Evolutionary conservation across 2,113 vertebrate genomes (phyloP), one percentile per base, ranked within the genome.

Genomic region (Microcebus ravelobensis): DNA sequence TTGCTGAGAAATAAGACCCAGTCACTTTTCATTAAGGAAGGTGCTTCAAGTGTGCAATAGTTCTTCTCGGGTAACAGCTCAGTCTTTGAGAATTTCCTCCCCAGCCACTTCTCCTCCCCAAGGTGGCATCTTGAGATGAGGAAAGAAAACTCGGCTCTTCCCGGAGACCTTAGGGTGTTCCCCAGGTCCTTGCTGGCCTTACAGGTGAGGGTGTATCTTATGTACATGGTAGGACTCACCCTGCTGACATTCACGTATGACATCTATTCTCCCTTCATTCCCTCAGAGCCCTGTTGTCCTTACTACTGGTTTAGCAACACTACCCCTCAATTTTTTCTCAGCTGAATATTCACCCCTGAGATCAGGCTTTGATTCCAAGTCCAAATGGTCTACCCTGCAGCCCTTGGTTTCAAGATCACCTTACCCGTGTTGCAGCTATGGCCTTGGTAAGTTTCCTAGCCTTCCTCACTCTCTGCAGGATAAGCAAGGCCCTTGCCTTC

Each of bases 221-320:
- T 18, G 34, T 50, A 83, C 6, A 63, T 31, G 34, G 6, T 36
- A 4, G 1, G 36, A 31, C 39, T 70, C 45, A 29, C 59, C 71
- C 42, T 27, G 14, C n/a, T 21, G 39, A 52, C 18, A 12, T 14
- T 70, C 45, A 48, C 2, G 84, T 50, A 52, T 57, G 20, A 31
- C 68, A 21, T 34, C 18, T 57, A 14, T 5, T 48, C 34, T 76
- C 74, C 80, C 39, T 68, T 50, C 31, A 0, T 34, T 6, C 59
- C 61, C 20, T 36, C 0, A 0, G 59, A 50, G 36, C 14, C 12
- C 9, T 12, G 21, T 3, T 15, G 13, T 13, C 57, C 82, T 71
- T 45, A 18, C 8, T 17, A 12, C 42, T 81, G 31, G 67, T 21
- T 52, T 50, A 57, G 59, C 55, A 94, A 61, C 63, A 45, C 29